Base-by-base conservation (phyloP, 2,888 invertebrate species). In the Furcula furcula region DNA sequence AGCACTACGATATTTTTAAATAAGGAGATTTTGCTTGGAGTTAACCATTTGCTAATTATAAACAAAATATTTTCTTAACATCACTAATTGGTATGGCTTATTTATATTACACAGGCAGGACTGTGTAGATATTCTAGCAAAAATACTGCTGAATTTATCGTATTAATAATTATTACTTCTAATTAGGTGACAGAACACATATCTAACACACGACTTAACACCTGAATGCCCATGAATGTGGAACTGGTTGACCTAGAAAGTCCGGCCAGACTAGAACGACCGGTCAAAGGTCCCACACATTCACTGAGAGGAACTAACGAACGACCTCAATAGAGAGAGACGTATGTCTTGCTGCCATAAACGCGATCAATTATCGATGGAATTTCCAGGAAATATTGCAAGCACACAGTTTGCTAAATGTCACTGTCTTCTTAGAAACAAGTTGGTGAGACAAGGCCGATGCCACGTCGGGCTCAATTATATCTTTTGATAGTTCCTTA, bases 251-350 rank as follows among this genome's bases (percentile, higher is more conserved):
- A 61, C 82, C 85, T 84, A 83, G 81, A 80, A 83, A 82, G 65
- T 52, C 71, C 40, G 52, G 60, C 51, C 61, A 73, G 64, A 40
- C 58, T 56, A 73, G 75, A 40, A 46, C 77, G 76, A 69, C 46
- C 65, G 77, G 76, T 82, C 84, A 85, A 73, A 83, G 82, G 81
- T 81, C 57, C 59, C 69, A 66, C 51, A 59, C 83, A 68, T 82
- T 84, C 80, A 76, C 84, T 83, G 64, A 58, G 48, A 66, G 64
- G 67, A 65, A 68, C 65, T 55, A 55, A 55, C 50, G 55, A 50
- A 41, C 53, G 63, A 71, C 68, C 72, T 76, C 55, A 51, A 45
- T 42, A 12, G 23, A 40, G 27, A 12, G 23, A 40, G 27, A 27
- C 13, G 13, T 7, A 27, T n/a, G 15, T 27, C 11, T 12, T 21